Percentiles rank a stretch among this genome's conserved stretches.
Evolutionary conservation across 1,140 invertebrate genomes (phyloP).

Genomic region (Plectrocnemia conspersa): DNA sequence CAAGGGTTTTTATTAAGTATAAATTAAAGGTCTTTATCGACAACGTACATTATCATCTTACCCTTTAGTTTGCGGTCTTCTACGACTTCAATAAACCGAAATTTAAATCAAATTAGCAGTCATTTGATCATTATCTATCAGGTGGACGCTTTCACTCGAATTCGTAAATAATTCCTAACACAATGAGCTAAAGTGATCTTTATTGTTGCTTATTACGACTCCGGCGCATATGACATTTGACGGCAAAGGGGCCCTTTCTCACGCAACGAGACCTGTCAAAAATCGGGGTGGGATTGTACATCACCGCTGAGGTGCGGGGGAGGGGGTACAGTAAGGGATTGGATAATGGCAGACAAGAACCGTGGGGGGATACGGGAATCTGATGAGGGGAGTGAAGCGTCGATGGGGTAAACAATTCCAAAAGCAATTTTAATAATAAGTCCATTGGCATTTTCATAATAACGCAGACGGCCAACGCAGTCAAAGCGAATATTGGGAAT

Average conservation of each 20-base stretch:
- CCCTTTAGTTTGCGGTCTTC: too few species aligned
- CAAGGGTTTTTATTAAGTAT: too few species aligned
- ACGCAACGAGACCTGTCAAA: constrained; percentile 10
- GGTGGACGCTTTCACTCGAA: too few species aligned
- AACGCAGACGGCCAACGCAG: constrained; percentile 9
- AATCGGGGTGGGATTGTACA: not conserved
- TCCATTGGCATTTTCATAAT: constrained; percentile 38
- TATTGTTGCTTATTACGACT: too few species aligned
- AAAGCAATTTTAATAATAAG: constrained; percentile 56
- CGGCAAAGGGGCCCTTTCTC: constrained; percentile 11
- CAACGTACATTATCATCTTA: too few species aligned
- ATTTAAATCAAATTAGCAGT: too few species aligned
- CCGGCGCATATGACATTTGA: constrained; percentile 27
- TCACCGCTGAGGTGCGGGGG: not conserved
- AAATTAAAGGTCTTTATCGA: too few species aligned
- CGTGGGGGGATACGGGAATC: not conserved
- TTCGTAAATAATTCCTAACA: too few species aligned
- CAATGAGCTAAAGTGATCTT: too few species aligned
- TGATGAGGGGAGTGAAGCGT: constrained; percentile 3
- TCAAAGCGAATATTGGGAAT: too few species aligned
- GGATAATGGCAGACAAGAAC: not conserved
- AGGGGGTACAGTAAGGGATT: not conserved
- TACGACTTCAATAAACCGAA: too few species aligned
- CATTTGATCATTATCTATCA: too few species aligned
- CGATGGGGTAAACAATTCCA: constrained; percentile 50